phyloP scores from a whole-genome alignment of 2,888 invertebrate genomes.

The Plemyria rubiginata region DNA sequence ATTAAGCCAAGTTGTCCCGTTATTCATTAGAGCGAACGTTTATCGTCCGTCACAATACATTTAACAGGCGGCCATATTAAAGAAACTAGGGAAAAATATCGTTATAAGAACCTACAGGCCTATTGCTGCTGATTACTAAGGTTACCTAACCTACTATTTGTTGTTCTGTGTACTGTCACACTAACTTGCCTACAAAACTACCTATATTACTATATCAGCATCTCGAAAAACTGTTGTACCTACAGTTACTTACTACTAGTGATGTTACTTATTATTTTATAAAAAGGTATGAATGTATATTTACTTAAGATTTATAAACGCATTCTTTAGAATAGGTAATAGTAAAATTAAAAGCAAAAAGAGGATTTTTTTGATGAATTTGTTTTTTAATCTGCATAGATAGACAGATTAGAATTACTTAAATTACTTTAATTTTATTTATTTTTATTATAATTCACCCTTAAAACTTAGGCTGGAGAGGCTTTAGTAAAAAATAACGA shows the following conservation, averaged over 20 bases:
- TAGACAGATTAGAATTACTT: too few species aligned
- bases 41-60: constrained; percentile 80
- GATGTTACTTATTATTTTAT: too few species aligned
- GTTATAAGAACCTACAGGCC: not conserved
- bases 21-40: constrained; percentile 73
- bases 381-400: too few species aligned
- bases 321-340: too few species aligned
- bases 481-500: too few species aligned
- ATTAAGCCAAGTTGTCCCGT: constrained; percentile 71
- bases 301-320: too few species aligned
- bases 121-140: constrained; percentile 7
- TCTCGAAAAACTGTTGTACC: not conserved
- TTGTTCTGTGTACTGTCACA: not conserved
- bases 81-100: constrained; percentile 33
- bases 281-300: too few species aligned
- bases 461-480: not conserved
- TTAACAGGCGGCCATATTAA: constrained; percentile 68
- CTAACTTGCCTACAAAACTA: too few species aligned
- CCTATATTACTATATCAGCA: not conserved
- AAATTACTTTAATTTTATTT: too few species aligned
- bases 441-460: not conserved
- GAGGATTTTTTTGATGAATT: too few species aligned
- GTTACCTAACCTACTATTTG: not conserved
- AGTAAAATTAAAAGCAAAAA: too few species aligned
- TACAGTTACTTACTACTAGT: too few species aligned